Evolutionary conservation across 2,797 vertebrate genomes (phyloP).

Genomic region (Notolepis coatsorum): DNA sequence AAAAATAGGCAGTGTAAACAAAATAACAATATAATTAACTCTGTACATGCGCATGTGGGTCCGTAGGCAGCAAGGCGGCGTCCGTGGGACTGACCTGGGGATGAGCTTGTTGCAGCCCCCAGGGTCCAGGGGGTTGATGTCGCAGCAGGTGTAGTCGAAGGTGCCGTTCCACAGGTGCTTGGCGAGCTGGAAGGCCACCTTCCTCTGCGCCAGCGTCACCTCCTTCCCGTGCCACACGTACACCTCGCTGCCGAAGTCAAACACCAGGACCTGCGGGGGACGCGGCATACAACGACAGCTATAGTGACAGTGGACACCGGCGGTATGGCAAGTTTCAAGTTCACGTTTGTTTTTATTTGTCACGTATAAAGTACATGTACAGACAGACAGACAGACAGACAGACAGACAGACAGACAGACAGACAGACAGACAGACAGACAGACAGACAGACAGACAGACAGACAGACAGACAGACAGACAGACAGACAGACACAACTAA

Average conservation of each 20-base stretch:
- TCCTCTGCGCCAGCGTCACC: constrained; percentile 93
- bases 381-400: background rate
- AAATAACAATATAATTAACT: no score
- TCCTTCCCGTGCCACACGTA: constrained; percentile 99
- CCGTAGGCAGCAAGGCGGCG: no score
- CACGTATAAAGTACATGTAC: no score
- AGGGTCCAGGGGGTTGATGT: constrained; percentile 96
- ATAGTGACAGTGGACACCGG: background rate
- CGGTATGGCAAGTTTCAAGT: no score
- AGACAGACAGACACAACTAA: no score
- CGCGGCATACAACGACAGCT: background rate
- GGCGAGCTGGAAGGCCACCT: constrained; percentile 96
- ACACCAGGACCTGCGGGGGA: constrained; percentile 90
- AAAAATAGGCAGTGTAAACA: no score
- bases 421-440: no score
- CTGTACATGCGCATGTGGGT: no score
- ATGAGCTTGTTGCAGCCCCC: constrained; percentile 95
- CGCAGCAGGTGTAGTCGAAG: constrained; percentile 97
- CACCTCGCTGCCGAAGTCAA: constrained; percentile 98
- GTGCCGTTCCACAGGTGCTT: constrained; percentile 98
- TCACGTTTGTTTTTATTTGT: no score
- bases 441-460: no score
- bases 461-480: no score
- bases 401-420: background rate
- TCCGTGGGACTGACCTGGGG: constrained; percentile 91